A percentile compares a stretch with the other conserved stretches of the same genome.
Evolutionary conservation across 2,888 invertebrate species (phyloP).

Genomic region (Rosalia funebris): DNA sequence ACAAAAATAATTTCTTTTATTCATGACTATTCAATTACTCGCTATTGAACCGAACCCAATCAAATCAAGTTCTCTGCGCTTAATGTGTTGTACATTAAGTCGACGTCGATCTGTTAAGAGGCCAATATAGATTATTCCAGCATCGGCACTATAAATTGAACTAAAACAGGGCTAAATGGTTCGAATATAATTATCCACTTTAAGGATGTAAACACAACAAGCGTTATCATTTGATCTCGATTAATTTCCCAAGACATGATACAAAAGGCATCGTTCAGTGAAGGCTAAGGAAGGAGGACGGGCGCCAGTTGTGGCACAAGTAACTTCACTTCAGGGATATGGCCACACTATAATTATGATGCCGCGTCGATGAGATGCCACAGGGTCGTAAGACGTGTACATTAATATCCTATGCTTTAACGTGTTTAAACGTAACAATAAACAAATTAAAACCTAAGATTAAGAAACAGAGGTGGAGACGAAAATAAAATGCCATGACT

Average conservation of each 20-base stretch:
- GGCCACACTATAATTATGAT: conserved; percentile 14
- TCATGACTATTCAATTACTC: conserved; percentile 26
- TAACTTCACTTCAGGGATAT: conserved; percentile 2
- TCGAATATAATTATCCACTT: conserved; percentile 47
- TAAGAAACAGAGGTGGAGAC: not conserved
- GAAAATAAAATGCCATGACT: too few species aligned
- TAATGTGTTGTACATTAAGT: conserved; percentile 31
- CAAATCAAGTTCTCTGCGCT: conserved; percentile 13
- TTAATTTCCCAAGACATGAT: conserved; percentile 44
- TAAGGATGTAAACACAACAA: conserved; percentile 46
- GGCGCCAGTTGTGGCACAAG: conserved; percentile 10
- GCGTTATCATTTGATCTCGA: conserved; percentile 47
- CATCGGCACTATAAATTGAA: conserved; percentile 19
- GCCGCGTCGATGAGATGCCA: conserved; percentile 5
- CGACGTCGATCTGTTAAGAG: conserved; percentile 27
- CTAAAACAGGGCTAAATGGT: conserved; percentile 21
- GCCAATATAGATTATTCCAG: conserved; percentile 21
- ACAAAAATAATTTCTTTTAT: conserved; percentile 31
- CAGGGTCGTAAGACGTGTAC: conserved; percentile 2
- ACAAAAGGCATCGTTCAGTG: conserved; percentile 24
- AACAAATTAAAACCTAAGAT: not conserved
- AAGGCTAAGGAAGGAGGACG: conserved; percentile 3
- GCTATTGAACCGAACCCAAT: conserved; percentile 26
- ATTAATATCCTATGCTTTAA: not conserved
- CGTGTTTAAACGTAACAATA: not conserved